These are phyloP conservation scores for Leuciscus waleckii DNA, from an alignment of 2,797 vertebrate species.

Conservation along the genomic window DNA sequence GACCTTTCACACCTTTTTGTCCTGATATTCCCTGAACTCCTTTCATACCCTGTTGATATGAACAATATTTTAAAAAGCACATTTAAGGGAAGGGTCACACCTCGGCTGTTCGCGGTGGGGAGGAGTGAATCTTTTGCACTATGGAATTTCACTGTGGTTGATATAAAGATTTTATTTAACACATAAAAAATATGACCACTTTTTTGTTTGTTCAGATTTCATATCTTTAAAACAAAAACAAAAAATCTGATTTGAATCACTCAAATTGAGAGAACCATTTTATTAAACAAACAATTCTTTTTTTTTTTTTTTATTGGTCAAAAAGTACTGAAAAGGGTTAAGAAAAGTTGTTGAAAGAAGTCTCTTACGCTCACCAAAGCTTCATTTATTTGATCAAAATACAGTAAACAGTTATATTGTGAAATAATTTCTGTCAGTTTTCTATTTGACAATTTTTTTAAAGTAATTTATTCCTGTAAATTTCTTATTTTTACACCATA, in stretches of 20 bases:
- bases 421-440: background rate
- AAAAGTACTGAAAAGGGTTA: background rate
- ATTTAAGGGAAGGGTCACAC: background rate
- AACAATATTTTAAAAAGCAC: background rate
- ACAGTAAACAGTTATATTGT: background rate
- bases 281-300: no score
- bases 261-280: background rate
- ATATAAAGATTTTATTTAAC: background rate
- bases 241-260: background rate
- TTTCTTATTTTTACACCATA: background rate
- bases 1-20: slow-evolving; percentile 62
- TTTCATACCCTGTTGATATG: slow-evolving; percentile 71
- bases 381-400: background rate
- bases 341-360: background rate
- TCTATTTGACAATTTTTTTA: background rate
- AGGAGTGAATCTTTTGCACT: background rate
- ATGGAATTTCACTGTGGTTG: background rate
- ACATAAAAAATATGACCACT: background rate
- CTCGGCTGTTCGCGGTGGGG: background rate
- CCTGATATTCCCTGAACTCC: slow-evolving; percentile 65
- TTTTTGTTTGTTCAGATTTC: background rate
- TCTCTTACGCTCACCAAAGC: background rate
- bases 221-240: background rate
- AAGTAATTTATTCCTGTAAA: background rate
- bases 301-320: no score